phyloP scores from a whole-genome alignment of 2,888 invertebrate genomes.

The Campoplex nolae region DNA sequence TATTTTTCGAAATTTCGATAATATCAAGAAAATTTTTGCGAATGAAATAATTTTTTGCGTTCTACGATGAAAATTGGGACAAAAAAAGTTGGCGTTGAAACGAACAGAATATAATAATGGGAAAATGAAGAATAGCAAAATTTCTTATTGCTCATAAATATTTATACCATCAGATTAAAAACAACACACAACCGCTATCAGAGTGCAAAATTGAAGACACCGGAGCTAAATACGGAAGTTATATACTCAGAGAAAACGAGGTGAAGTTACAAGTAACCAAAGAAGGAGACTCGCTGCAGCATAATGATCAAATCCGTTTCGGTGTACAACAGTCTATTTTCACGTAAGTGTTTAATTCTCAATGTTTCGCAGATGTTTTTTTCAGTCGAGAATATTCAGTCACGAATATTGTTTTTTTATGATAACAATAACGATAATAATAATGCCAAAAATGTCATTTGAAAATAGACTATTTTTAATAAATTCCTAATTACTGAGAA shows the following conservation, averaged over 20 bases:
- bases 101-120: neutral
- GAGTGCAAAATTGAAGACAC: constrained; percentile 46
- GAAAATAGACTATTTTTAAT: too few relatives aligned
- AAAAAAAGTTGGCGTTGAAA: too few relatives aligned
- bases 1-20: too few relatives aligned
- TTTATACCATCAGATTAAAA: constrained; percentile 17
- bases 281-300: constrained; percentile 26
- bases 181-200: constrained; percentile 35
- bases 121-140: neutral
- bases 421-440: too few relatives aligned
- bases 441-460: too few relatives aligned
- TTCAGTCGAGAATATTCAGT: neutral
- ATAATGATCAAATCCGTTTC: constrained; percentile 52
- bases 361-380: neutral
- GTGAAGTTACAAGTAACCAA: neutral
- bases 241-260: constrained; percentile 10
- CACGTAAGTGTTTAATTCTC: constrained; percentile 38
- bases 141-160: neutral
- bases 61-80: too few relatives aligned
- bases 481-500: neutral
- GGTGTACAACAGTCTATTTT: constrained; percentile 53
- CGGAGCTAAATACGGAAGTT: constrained; percentile 58
- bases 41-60: too few relatives aligned
- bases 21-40: too few relatives aligned
- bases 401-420: too few relatives aligned